A percentile compares a stretch with the other conserved stretches of the same genome.
Conservation (phyloP, 2,113 vertebrate species). For the Bothrops jararaca region DNA sequence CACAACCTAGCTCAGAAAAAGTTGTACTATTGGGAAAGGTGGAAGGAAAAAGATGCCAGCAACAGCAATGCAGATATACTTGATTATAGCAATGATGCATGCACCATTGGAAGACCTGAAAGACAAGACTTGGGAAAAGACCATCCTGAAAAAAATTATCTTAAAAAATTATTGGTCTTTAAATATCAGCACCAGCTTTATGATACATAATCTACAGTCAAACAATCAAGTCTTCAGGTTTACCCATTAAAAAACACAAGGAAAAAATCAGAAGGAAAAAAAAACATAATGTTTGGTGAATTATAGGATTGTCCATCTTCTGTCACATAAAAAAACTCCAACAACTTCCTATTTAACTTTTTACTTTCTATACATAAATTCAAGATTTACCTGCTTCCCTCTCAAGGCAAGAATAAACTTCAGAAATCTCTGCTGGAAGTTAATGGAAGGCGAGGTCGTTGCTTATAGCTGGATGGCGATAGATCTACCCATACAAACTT, state of each 20-base stretch:
- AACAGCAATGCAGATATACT: background rate
- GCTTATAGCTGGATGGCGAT: background rate
- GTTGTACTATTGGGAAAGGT: background rate
- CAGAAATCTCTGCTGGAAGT: background rate
- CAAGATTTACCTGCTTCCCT: background rate
- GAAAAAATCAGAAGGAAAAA: background rate
- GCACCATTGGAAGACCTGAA: background rate
- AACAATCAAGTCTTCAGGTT: background rate
- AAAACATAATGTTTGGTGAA: background rate
- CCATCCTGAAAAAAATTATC: background rate
- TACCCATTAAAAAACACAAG: background rate
- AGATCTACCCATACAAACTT: background rate
- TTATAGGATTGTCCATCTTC: background rate
- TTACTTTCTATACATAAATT: background rate
- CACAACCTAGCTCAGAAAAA: background rate
- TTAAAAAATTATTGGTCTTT: background rate
- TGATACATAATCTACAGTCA: background rate
- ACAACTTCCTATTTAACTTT: background rate
- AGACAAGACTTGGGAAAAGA: background rate
- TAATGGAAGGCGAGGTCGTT: background rate
- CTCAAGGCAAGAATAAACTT: background rate
- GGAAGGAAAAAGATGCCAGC: background rate
- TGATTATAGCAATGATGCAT: background rate
- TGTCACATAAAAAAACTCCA: background rate
- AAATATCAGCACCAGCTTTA: background rate